Percentiles rank a stretch among this genome's conserved stretches.
phyloP scores from a whole-genome alignment of 1,140 invertebrate species.

The Platorchestia sp. region DNA sequence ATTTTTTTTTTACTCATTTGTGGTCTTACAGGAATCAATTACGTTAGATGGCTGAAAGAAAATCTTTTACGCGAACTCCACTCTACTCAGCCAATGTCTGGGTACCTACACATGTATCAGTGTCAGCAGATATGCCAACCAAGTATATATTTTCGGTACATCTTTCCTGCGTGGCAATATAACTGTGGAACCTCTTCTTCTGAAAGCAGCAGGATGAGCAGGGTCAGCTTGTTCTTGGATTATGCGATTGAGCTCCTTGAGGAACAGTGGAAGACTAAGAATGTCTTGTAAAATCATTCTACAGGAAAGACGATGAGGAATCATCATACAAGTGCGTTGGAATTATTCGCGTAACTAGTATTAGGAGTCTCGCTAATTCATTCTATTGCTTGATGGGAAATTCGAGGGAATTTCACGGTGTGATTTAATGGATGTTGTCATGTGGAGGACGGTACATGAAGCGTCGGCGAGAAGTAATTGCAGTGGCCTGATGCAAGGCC shows the following conservation, averaged over 20 bases:
- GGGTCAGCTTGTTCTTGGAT: background rate
- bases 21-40: too few relatives aligned
- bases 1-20: too few relatives aligned
- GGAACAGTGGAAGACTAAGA: too few relatives aligned
- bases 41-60: background rate
- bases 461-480: constrained; percentile 17
- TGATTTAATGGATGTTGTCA: background rate
- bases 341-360: too few relatives aligned
- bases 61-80: background rate
- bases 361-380: too few relatives aligned
- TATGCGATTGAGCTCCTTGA: too few relatives aligned
- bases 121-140: too few relatives aligned
- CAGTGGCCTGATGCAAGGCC: constrained; percentile 4
- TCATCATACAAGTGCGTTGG: too few relatives aligned
- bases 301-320: too few relatives aligned
- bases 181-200: background rate
- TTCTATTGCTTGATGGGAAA: too few relatives aligned
- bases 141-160: background rate
- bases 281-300: too few relatives aligned
- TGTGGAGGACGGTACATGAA: background rate
- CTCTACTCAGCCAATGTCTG: background rate
- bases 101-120: too few relatives aligned
- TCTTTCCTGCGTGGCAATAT: background rate
- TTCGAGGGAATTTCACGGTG: background rate
- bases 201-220: background rate